Evolutionary conservation across 2,888 invertebrate genomes (phyloP).

Genomic region (Polydrusus cervinus): DNA sequence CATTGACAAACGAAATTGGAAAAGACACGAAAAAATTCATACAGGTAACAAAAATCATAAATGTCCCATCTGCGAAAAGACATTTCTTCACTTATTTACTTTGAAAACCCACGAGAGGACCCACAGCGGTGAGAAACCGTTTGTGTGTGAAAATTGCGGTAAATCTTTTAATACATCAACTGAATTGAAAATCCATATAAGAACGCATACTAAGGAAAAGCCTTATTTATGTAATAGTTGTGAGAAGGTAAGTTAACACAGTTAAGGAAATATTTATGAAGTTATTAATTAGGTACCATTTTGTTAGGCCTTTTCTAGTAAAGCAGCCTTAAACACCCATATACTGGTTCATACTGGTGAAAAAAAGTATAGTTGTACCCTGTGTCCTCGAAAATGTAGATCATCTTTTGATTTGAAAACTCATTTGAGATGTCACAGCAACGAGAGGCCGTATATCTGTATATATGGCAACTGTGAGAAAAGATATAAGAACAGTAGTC

Average conservation of each 20-base stretch:
- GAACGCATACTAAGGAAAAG: conserved; percentile 61
- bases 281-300: not conserved
- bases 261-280: too few species aligned
- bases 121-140: conserved; percentile 63
- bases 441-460: conserved; percentile 62
- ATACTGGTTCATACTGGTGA: conserved; percentile 61
- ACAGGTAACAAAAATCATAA: conserved; percentile 60
- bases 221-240: conserved; percentile 62
- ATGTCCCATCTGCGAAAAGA: conserved; percentile 61
- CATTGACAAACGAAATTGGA: conserved; percentile 61
- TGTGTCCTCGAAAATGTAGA: conserved; percentile 61
- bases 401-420: conserved; percentile 60
- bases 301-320: conserved; percentile 60
- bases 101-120: conserved; percentile 61
- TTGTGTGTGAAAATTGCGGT: conserved; percentile 62
- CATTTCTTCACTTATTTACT: conserved; percentile 62
- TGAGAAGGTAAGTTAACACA: conserved; percentile 57
- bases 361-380: conserved; percentile 60
- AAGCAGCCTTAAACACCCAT: conserved; percentile 61
- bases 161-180: conserved; percentile 61
- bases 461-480: conserved; percentile 61
- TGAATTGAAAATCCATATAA: conserved; percentile 61
- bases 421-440: conserved; percentile 61
- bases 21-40: conserved; percentile 63
- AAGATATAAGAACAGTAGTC: conserved; percentile 62